A percentile compares a stretch with the other conserved stretches of the same genome.
phyloP scores from a whole-genome alignment of 2,888 invertebrate genomes.

The Disparrhopalites patrizii region DNA sequence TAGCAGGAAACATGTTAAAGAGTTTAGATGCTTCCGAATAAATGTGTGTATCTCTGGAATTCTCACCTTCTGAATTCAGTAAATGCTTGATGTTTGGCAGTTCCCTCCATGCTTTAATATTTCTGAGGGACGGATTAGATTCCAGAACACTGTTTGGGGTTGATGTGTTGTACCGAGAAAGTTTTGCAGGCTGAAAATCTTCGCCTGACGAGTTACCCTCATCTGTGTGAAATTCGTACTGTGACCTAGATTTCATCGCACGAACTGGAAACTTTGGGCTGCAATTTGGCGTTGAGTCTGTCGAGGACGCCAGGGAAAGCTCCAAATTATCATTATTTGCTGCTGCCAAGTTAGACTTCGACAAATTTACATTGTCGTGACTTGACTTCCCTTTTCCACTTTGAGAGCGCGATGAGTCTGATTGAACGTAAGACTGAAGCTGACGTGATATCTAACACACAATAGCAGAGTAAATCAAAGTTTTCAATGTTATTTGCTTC shows the following conservation, averaged over 20 bases:
- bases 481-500: too few relatives aligned
- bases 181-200: conserved; percentile 11
- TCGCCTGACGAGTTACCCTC: conserved; percentile 8
- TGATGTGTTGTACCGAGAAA: conserved; percentile 17
- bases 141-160: conserved; percentile 21
- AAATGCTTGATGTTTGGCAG: conserved; percentile 19
- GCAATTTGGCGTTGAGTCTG: neutral
- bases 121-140: neutral
- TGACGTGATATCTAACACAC: conserved; percentile 37
- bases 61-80: conserved; percentile 3
- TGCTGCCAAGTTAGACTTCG: neutral
- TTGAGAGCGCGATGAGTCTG: neutral
- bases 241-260: neutral
- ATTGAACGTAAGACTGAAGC: conserved; percentile 34
- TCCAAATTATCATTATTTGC: neutral
- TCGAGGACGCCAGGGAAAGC: neutral
- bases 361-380: neutral
- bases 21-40: neutral
- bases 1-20: neutral
- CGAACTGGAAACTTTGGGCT: neutral
- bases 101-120: conserved; percentile 17
- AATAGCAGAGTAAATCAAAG: too few relatives aligned
- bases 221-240: neutral
- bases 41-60: neutral
- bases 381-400: neutral